These are phyloP conservation scores for Ctenochaetus hawaiiensis DNA, from an alignment of 2,797 vertebrate species.

Conservation along the genomic window DNA sequence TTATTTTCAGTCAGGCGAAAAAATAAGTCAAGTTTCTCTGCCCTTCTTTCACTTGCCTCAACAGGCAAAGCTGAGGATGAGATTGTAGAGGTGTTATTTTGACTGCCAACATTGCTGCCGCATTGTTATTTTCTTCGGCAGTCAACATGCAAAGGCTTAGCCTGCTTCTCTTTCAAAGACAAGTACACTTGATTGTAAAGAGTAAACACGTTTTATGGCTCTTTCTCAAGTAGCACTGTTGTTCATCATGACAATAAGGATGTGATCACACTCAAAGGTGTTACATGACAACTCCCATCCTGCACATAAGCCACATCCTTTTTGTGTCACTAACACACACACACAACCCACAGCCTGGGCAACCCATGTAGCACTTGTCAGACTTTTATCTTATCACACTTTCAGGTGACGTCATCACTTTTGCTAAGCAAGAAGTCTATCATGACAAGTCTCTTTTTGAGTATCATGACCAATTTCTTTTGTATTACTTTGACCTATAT, in stretches of 20 bases:
- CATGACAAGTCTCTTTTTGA: too few relatives aligned
- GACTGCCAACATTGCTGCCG: conserved; percentile 32
- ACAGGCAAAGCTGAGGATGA: conserved; percentile 52
- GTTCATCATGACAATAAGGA: conserved; percentile 42
- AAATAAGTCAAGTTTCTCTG: not conserved
- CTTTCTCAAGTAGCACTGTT: conserved; percentile 12
- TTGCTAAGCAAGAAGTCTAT: not conserved
- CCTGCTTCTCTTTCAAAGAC: conserved; percentile 15
- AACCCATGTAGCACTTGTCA: not conserved
- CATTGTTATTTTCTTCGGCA: conserved; percentile 41
- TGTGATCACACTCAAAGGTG: conserved; percentile 36
- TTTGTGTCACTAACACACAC: conserved; percentile 15
- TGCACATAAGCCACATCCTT: conserved; percentile 57
- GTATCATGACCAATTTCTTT: not conserved
- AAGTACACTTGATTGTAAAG: conserved; percentile 2
- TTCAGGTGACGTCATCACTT: conserved; percentile 27
- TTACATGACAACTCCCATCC: conserved; percentile 70
- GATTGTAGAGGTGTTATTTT: conserved; percentile 54
- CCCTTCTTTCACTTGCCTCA: conserved; percentile 42
- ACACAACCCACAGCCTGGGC: not conserved
- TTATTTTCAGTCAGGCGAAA: conserved; percentile 26
- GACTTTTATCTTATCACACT: conserved; percentile 26
- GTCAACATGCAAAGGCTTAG: conserved; percentile 16
- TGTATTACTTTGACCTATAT: not conserved
- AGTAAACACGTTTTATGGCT: conserved; percentile 12